Conservation (phyloP, 2,888 invertebrate species). For the Cheilosia pagana region DNA sequence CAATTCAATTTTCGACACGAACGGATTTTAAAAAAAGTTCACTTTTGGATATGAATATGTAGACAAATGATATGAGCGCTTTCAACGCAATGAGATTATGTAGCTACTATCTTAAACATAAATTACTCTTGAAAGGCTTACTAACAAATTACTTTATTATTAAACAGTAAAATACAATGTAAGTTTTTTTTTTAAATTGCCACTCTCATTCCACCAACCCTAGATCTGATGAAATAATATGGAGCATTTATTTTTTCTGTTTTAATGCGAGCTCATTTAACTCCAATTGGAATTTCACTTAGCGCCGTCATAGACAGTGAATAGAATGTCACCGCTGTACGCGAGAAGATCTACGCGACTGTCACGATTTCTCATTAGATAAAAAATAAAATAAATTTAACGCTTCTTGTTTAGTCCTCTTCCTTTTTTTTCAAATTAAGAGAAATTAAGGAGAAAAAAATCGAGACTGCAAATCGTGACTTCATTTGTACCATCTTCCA, state of each 20-base stretch:
- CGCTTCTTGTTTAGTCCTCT: slow-evolving; percentile 42
- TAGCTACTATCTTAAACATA: too few relatives aligned
- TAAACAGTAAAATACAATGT: background rate
- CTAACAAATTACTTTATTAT: background rate
- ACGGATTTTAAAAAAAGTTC: background rate
- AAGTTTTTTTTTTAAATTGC: background rate
- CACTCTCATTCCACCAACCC: background rate
- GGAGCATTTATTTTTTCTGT: slow-evolving; percentile 23
- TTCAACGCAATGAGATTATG: too few relatives aligned
- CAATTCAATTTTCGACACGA: slow-evolving; percentile 2
- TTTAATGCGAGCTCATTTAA: slow-evolving; percentile 57
- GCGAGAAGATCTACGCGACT: slow-evolving; percentile 50
- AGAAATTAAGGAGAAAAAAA: slow-evolving; percentile 60
- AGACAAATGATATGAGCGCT: too few relatives aligned
- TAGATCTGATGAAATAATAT: slow-evolving; percentile 27
- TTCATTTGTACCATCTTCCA: slow-evolving; percentile 56
- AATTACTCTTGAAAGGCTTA: background rate
- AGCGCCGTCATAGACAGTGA: slow-evolving; percentile 65
- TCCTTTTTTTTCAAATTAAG: slow-evolving; percentile 52
- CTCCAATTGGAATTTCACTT: slow-evolving; percentile 69
- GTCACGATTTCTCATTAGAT: slow-evolving; percentile 72
- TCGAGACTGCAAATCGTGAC: slow-evolving; percentile 66
- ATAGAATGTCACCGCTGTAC: slow-evolving; percentile 47
- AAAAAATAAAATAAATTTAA: slow-evolving; percentile 68
- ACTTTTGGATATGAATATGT: too few relatives aligned